Evolutionary conservation across 2,797 vertebrate species (phyloP).

Genomic region (Rhodeus uyekii): DNA sequence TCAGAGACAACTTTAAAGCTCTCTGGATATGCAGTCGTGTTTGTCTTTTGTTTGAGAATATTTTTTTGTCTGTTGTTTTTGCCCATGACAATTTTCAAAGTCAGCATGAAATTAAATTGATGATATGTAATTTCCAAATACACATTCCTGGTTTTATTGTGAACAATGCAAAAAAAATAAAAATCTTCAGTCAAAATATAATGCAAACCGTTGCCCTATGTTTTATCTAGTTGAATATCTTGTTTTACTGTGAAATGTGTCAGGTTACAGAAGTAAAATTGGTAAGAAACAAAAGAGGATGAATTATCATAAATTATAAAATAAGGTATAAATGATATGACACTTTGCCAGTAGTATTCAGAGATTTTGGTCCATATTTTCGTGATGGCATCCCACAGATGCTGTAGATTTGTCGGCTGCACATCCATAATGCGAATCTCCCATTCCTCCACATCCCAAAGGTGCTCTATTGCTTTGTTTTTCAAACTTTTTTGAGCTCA

Average conservation of each 20-base stretch:
- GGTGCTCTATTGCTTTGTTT: slow-evolving; percentile 28
- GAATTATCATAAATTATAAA: too few relatives aligned
- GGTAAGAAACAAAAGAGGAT: neutral
- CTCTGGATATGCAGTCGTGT: neutral
- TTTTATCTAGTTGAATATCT: neutral
- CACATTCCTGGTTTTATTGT: neutral
- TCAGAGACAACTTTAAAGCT: slow-evolving; percentile 49
- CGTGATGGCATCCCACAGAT: neutral
- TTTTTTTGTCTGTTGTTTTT: slow-evolving; percentile 11
- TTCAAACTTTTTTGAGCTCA: too few relatives aligned
- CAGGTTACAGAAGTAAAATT: neutral
- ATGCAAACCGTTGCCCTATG: neutral
- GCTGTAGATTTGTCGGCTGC: slow-evolving; percentile 65
- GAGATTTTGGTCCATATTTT: neutral
- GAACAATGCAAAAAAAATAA: neutral
- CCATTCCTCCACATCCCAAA: slow-evolving; percentile 56
- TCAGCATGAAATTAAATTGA: slow-evolving; percentile 14
- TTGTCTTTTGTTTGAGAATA: slow-evolving; percentile 2
- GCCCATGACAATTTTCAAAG: neutral
- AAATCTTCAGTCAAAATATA: neutral
- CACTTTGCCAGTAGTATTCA: too few relatives aligned
- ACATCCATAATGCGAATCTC: slow-evolving; percentile 63
- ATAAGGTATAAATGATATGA: too few relatives aligned
- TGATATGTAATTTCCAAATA: neutral
- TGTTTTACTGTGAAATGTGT: neutral